Percentiles rank a stretch among this genome's conserved stretches.
Conservation (phyloP, 2,797 vertebrate genomes). For the Gorsachius magnificus region DNA sequence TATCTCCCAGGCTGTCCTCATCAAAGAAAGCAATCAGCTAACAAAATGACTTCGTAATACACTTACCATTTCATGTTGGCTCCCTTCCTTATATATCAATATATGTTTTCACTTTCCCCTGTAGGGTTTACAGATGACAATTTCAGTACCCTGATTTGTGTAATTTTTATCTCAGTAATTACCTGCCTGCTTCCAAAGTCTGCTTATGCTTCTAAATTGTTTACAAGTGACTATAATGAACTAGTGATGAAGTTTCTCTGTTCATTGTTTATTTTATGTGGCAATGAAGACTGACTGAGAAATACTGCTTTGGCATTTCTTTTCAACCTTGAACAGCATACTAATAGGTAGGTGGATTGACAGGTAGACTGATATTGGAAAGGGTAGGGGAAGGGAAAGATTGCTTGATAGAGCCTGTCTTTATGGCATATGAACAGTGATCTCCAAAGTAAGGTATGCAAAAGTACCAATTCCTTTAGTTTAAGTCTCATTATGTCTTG, state of each 20-base stretch:
- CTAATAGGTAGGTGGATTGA: constrained; percentile 26
- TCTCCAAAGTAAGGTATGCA: background rate
- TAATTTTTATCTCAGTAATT: constrained; percentile 6
- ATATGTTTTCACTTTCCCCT: background rate
- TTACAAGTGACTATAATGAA: background rate
- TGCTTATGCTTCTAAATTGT: background rate
- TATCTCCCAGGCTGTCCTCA: background rate
- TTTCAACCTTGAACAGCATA: constrained; percentile 12
- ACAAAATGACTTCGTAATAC: background rate
- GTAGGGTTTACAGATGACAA: background rate
- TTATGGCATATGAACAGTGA: background rate
- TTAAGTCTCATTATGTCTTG: background rate
- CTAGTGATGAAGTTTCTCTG: background rate
- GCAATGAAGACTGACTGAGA: background rate
- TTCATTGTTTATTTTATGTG: constrained; percentile 16
- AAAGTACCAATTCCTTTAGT: background rate
- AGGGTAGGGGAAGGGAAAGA: background rate
- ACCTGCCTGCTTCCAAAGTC: background rate
- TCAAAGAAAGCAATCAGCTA: background rate
- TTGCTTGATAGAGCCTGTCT: background rate
- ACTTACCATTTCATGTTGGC: background rate
- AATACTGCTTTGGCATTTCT: constrained; percentile 10
- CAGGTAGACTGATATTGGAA: constrained; percentile 8
- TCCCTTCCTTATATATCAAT: background rate
- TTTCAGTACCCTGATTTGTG: background rate